Percentiles rank a stretch among this genome's conserved stretches.
phyloP scores from a whole-genome alignment of 2,797 vertebrate species.

The Notoglanidium macrostoma region DNA sequence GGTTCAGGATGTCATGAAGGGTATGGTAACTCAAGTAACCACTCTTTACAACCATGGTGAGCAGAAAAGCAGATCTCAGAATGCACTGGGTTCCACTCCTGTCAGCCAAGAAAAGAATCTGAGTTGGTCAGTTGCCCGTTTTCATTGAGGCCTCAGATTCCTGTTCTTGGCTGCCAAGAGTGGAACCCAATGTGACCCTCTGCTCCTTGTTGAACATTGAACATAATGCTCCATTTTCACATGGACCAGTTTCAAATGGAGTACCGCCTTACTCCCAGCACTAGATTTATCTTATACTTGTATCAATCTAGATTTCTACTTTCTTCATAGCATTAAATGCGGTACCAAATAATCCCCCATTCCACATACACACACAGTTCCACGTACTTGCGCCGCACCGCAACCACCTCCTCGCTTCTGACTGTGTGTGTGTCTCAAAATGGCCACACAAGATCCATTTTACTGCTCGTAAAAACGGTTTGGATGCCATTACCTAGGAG shows the following conservation, averaged over 20 bases:
- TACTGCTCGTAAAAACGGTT: slow-evolving; percentile 42
- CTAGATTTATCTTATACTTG: background rate
- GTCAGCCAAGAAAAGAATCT: background rate
- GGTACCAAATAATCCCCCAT: background rate
- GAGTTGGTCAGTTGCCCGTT: background rate
- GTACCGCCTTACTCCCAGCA: background rate
- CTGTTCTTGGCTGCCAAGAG: background rate
- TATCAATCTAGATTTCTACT: background rate
- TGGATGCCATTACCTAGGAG: slow-evolving; percentile 51
- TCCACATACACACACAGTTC: slow-evolving; percentile 1
- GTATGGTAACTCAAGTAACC: too few species aligned
- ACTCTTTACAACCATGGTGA: background rate
- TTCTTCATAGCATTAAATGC: background rate
- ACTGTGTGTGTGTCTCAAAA: slow-evolving; percentile 24
- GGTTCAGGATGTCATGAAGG: background rate
- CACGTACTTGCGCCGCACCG: background rate
- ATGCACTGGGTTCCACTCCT: background rate
- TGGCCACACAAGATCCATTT: slow-evolving; percentile 47
- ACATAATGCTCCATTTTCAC: background rate
- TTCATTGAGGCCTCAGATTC: background rate
- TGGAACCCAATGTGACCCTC: background rate
- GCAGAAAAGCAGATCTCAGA: background rate
- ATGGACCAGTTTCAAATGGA: too few species aligned
- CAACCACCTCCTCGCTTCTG: background rate
- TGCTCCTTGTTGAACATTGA: background rate